phyloP scores from a whole-genome alignment of 2,113 vertebrate species.

The Hippoglossus stenolepis region DNA sequence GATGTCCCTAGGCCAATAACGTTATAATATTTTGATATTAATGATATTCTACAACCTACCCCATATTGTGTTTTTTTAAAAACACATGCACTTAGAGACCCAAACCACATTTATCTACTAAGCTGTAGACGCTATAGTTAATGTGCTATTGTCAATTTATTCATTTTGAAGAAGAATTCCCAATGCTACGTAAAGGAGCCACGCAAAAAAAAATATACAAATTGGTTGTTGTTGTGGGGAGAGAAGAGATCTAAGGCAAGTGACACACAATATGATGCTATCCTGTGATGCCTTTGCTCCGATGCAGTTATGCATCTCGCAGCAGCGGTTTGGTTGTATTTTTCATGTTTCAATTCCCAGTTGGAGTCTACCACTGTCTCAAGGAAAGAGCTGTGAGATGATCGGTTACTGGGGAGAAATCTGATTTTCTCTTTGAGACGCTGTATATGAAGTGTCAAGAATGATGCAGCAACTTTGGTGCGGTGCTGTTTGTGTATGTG shows the following conservation, averaged over 20 bases:
- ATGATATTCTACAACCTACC: conserved; percentile 43
- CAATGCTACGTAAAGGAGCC: neutral
- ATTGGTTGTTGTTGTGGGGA: conserved; percentile 22
- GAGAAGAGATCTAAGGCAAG: conserved; percentile 21
- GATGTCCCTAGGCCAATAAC: conserved; percentile 56
- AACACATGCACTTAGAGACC: conserved; percentile 12
- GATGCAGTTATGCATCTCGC: conserved; percentile 57
- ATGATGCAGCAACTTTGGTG: conserved; percentile 57
- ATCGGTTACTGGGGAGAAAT: conserved; percentile 73
- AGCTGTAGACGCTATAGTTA: neutral
- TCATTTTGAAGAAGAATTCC: neutral
- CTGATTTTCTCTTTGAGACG: conserved; percentile 64
- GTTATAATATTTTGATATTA: conserved; percentile 47
- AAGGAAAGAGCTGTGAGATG: conserved; percentile 67
- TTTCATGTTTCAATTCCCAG: conserved; percentile 81
- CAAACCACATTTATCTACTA: neutral
- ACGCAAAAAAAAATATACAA: neutral
- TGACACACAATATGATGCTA: conserved; percentile 45
- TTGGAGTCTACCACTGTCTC: conserved; percentile 64
- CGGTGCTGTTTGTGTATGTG: conserved; percentile 12
- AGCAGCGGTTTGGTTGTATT: conserved; percentile 64
- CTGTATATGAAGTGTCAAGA: conserved; percentile 67
- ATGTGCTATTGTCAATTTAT: neutral
- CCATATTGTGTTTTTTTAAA: conserved; percentile 7
- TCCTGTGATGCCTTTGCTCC: conserved; percentile 57